These are phyloP conservation scores for Syrphus vitripennis DNA, from an alignment of 2,888 invertebrate genomes.

Conservation along the genomic window DNA sequence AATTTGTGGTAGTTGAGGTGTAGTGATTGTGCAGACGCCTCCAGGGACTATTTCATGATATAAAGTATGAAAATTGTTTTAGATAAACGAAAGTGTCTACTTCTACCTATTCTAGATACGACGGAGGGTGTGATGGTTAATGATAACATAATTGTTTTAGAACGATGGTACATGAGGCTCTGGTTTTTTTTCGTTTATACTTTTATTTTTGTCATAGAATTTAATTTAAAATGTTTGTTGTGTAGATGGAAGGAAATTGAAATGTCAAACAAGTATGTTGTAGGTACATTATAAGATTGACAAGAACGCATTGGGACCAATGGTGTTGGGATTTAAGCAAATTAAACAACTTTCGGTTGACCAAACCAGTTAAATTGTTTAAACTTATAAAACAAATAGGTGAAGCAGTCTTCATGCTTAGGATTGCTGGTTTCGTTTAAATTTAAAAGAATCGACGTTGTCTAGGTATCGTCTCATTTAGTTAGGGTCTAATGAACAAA, in stretches of 20 bases:
- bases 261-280: constrained; percentile 38
- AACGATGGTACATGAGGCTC: constrained; percentile 12
- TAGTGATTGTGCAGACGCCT: constrained; percentile 56
- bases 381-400: no score
- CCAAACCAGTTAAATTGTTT: no score
- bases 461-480: no score
- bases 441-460: no score
- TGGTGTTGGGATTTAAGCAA: not conserved
- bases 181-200: not conserved
- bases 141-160: constrained; percentile 77
- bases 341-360: not conserved
- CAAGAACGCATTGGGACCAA: not conserved
- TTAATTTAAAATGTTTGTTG: constrained; percentile 8
- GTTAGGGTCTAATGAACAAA: no score
- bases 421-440: no score
- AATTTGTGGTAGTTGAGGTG: constrained; percentile 49
- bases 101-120: constrained; percentile 74
- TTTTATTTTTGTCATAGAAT: not conserved
- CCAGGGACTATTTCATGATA: constrained; percentile 72
- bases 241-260: constrained; percentile 40
- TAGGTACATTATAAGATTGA: no score
- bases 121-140: constrained; percentile 74
- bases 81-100: constrained; percentile 77
- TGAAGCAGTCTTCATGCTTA: no score
- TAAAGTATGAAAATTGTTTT: constrained; percentile 79